These are phyloP conservation scores for Parasteatoda lunata DNA, from an alignment of 2,888 invertebrate genomes.

Conservation along the genomic window DNA sequence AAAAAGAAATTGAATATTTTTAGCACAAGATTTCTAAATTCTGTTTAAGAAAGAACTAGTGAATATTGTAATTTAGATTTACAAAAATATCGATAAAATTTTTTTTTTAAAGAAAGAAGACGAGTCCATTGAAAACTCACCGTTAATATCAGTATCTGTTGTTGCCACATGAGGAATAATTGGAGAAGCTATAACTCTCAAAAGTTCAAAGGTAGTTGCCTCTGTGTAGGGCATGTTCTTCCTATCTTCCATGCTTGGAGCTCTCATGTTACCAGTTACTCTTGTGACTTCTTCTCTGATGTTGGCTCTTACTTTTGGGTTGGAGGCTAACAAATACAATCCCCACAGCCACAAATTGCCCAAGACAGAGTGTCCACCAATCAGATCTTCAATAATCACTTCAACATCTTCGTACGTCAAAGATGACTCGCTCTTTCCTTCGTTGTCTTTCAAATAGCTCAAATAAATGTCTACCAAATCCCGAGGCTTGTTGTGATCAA, in stretches of 20 bases:
- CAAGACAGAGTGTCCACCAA: conserved; percentile 91
- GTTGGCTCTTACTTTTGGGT: conserved; percentile 79
- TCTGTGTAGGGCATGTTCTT: conserved; percentile 85
- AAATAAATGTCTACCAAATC: conserved; percentile 69
- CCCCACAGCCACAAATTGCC: conserved; percentile 86
- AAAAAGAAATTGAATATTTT: neutral
- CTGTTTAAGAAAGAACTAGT: too few relatives aligned
- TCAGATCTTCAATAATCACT: conserved; percentile 79
- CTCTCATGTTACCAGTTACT: conserved; percentile 72
- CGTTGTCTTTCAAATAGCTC: conserved; percentile 53
- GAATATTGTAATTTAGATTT: too few relatives aligned
- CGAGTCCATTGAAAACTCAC: conserved; percentile 73
- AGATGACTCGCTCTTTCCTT: conserved; percentile 26
- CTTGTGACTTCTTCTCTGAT: conserved; percentile 81
- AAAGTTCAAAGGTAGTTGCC: conserved; percentile 86
- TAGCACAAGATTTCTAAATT: too few relatives aligned
- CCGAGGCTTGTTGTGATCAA: conserved; percentile 45
- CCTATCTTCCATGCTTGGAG: conserved; percentile 78
- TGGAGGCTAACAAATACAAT: conserved; percentile 78
- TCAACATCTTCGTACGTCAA: conserved; percentile 64
- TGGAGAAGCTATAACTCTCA: conserved; percentile 87
- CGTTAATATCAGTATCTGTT: conserved; percentile 82
- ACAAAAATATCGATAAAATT: too few relatives aligned
- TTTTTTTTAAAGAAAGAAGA: too few relatives aligned
- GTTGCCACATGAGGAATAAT: conserved; percentile 93